Conservation (phyloP, 2,888 invertebrate species). For the Pharmacophagus antenor region DNA sequence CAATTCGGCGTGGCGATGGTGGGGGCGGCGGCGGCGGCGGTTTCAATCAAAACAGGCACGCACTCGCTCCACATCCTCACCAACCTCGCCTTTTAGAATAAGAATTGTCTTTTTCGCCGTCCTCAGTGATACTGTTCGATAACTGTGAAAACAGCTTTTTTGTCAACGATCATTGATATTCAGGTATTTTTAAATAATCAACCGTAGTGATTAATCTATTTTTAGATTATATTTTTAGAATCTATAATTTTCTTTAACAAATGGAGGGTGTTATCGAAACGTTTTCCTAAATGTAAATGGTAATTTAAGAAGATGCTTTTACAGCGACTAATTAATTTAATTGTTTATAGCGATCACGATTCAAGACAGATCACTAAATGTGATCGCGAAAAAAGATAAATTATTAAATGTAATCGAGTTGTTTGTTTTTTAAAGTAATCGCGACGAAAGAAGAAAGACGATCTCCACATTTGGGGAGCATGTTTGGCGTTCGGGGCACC, state of each 20-base stretch:
- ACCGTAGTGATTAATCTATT: background rate
- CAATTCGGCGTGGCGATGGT: slow-evolving; percentile 69
- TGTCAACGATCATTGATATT: background rate
- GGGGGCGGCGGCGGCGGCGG: slow-evolving; percentile 49
- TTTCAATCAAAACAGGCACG: slow-evolving; percentile 79
- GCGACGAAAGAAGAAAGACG: slow-evolving; percentile 46
- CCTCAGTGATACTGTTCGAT: slow-evolving; percentile 52
- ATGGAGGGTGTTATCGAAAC: background rate
- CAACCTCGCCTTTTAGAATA: slow-evolving; percentile 76
- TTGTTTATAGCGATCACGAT: background rate
- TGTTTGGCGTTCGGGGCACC: slow-evolving; percentile 61
- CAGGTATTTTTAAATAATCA: background rate
- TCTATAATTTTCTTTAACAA: background rate
- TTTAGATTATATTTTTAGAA: background rate
- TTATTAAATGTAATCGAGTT: background rate
- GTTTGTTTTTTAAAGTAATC: slow-evolving; percentile 14
- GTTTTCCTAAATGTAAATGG: background rate
- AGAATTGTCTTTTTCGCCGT: slow-evolving; percentile 79
- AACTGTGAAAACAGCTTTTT: slow-evolving; percentile 55
- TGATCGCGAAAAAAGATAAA: background rate
- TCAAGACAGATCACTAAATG: background rate
- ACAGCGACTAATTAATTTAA: background rate
- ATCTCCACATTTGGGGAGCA: slow-evolving; percentile 56
- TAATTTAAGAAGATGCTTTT: slow-evolving; percentile 1
- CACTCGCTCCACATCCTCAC: slow-evolving; percentile 76